Conservation (phyloP, 2,888 invertebrate genomes). For the Cyclophora punctaria region DNA sequence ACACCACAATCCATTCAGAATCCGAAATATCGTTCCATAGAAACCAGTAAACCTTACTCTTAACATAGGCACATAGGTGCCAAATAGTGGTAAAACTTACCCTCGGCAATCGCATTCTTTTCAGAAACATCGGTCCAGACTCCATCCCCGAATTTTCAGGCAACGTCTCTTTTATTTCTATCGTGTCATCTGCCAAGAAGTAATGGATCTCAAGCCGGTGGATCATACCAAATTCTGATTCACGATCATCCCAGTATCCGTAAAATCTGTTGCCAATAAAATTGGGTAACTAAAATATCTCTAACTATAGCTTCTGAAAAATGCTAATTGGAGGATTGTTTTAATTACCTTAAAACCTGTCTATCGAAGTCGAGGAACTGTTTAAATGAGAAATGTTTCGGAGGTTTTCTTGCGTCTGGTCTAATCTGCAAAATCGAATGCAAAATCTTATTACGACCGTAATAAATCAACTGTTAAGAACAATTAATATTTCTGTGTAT, state of each 20-base stretch:
- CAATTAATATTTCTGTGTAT: too few relatives aligned
- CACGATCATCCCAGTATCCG: conserved; percentile 93
- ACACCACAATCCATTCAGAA: too few relatives aligned
- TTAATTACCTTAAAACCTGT: conserved; percentile 69
- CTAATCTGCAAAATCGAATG: conserved; percentile 37
- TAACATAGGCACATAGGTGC: too few relatives aligned
- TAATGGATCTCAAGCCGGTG: conserved; percentile 88
- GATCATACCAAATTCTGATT: conserved; percentile 83
- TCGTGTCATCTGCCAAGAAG: conserved; percentile 90
- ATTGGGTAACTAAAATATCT: too few relatives aligned
- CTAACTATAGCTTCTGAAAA: too few relatives aligned
- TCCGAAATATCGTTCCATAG: too few relatives aligned
- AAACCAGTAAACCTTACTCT: too few relatives aligned
- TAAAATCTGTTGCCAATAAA: conserved; percentile 75
- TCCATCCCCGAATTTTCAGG: conserved; percentile 81
- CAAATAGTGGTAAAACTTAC: conserved; percentile 47
- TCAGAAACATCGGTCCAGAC: conserved; percentile 82
- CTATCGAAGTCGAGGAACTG: conserved; percentile 90
- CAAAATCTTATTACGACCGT: too few relatives aligned
- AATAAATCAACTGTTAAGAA: too few relatives aligned
- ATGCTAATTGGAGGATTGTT: not conserved
- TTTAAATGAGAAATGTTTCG: conserved; percentile 78
- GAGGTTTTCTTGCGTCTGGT: conserved; percentile 32
- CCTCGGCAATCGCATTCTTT: conserved; percentile 85
- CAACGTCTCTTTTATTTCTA: conserved; percentile 87